phyloP scores from a whole-genome alignment of 2,888 invertebrate genomes.

The Dynastes grantii region DNA sequence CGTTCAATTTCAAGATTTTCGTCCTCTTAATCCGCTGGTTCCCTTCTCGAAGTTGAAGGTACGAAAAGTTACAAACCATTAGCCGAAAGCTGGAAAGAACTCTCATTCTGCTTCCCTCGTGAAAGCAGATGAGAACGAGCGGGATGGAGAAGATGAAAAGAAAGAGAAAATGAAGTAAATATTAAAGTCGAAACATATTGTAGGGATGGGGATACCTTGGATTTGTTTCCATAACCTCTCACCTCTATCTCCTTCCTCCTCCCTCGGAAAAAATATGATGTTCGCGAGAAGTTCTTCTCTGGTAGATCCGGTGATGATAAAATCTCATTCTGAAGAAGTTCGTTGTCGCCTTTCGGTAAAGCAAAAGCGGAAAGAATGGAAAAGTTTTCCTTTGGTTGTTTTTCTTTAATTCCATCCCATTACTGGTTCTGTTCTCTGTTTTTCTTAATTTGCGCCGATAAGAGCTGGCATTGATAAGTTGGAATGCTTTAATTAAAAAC shows the following conservation, averaged over 20 bases:
- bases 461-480: slow-evolving; percentile 21
- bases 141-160: neutral
- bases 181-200: neutral
- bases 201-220: neutral
- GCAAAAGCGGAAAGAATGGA: neutral
- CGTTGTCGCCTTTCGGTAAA: neutral
- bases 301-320: neutral
- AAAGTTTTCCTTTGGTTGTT: slow-evolving; percentile 3
- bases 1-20: neutral
- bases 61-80: slow-evolving; percentile 25
- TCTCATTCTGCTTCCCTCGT: neutral
- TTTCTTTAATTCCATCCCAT: slow-evolving; percentile 9
- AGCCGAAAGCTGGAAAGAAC: neutral
- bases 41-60: neutral
- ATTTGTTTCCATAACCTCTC: no score
- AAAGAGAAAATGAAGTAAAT: slow-evolving; percentile 4
- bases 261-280: slow-evolving; percentile 3
- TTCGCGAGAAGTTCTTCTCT: neutral
- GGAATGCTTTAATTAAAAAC: slow-evolving; percentile 15
- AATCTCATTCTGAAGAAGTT: slow-evolving; percentile 6
- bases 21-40: neutral
- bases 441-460: slow-evolving; percentile 20
- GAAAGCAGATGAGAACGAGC: no score
- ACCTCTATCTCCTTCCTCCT: no score
- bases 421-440: slow-evolving; percentile 3